Base-by-base conservation (phyloP, 2,888 invertebrate species). In the Watsonalla binaria region DNA sequence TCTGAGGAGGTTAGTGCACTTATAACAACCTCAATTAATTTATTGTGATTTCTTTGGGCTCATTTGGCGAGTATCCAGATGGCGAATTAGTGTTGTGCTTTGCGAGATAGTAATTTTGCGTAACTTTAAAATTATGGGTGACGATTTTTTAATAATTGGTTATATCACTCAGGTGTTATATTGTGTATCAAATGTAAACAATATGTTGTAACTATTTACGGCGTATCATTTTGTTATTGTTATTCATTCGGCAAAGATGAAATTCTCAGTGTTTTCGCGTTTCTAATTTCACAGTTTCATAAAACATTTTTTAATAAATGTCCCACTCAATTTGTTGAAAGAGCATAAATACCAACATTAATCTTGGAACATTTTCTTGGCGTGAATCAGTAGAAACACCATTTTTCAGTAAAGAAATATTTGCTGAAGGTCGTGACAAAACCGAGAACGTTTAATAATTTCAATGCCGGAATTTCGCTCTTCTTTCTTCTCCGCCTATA, bases 1-100 rank as follows among this genome's bases (percentile, higher is more conserved):
- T 65, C 42, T 15, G 71, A 65, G 58, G 72, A 78, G 82, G 80
- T 82, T 77, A 75, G 72, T 78, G 74, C 60, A 63, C 76, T 72
- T 58, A 62, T 35, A 54, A 52, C 45, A 33, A 51, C 13, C 52
- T 62, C 58, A 61, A 65, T 63, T 59, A 58, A 60, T 62, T 62
- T 59, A 67, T 59, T 47, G 46, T 34, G 47, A 53, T 47, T 58
- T 55, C 57, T 51, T 50, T 54, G 13, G 37, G 37, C 47, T 54
- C 45, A 49, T 52, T 56, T 73, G 74, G 71, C 68, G 34, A n/a
- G 14, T 1, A 6, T 62, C 71, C 73, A 73, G 66, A 55, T 60
- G 46, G 9, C 15, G 42, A 51, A 55, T 47, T 48, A 50, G 50
- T 51, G 53, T 50, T 58, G 53, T 53, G 33, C 8, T 15, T 24